Percentiles rank a stretch among this genome's conserved stretches.
These are phyloP conservation scores for Phenacoccus solenopsis DNA, from an alignment of 1,140 invertebrate genomes.

Conservation along the genomic window DNA sequence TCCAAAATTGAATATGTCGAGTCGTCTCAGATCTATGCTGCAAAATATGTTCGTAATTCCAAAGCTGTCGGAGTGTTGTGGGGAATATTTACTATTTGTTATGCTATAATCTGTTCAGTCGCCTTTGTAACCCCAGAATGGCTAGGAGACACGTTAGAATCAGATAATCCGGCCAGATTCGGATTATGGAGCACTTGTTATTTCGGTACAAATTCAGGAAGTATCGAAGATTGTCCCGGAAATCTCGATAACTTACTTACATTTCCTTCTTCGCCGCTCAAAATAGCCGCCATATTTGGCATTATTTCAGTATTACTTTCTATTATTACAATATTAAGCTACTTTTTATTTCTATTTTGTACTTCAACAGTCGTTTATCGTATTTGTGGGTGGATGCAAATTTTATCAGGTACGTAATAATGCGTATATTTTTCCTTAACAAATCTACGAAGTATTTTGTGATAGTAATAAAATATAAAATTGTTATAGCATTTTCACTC, in stretches of 20 bases:
- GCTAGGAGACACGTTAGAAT: slow-evolving; percentile 57
- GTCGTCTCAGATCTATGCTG: slow-evolving; percentile 74
- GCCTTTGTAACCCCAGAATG: slow-evolving; percentile 94
- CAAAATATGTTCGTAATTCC: slow-evolving; percentile 88
- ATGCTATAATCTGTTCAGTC: slow-evolving; percentile 87
- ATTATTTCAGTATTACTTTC: slow-evolving; percentile 73
- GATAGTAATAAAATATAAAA: not conserved
- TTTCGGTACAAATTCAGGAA: slow-evolving; percentile 32
- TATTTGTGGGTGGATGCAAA: slow-evolving; percentile 85
- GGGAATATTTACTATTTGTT: slow-evolving; percentile 93
- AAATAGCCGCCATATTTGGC: slow-evolving; percentile 73
- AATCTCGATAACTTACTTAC: slow-evolving; percentile 68
- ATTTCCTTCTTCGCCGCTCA: slow-evolving; percentile 66
- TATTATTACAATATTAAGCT: slow-evolving; percentile 68
- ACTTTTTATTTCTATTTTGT: slow-evolving; percentile 89
- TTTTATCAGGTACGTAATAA: slow-evolving; percentile 69
- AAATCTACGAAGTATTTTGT: not conserved
- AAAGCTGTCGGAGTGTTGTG: slow-evolving; percentile 92
- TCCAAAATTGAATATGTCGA: slow-evolving; percentile 84
- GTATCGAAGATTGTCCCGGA: slow-evolving; percentile 61
- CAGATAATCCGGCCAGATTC: slow-evolving; percentile 76
- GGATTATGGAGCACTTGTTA: slow-evolving; percentile 80
- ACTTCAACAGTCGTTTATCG: slow-evolving; percentile 86
- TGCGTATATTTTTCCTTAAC: not conserved
- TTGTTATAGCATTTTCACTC: slow-evolving; percentile 57